Base-by-base conservation (phyloP, 1,140 invertebrate species). In the Bombus pyrosoma region DNA sequence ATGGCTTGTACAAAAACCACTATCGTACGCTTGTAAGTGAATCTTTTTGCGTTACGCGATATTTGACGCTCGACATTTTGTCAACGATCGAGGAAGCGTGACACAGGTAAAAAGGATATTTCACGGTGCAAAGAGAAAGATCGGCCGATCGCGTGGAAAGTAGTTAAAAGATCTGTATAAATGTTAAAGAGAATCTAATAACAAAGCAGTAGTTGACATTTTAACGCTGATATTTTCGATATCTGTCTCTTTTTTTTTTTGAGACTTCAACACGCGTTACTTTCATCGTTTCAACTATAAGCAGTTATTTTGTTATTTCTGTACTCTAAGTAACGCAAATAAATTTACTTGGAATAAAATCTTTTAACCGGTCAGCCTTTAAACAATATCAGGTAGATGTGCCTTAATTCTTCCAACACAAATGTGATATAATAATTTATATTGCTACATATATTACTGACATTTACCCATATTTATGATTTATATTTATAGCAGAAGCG, bases 11-110 rank as follows among this genome's bases (percentile, higher is more conserved):
- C 25, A 53, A 83, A 83, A 83, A 83, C 64, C 43, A 59, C 64
- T 34, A 25, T 5, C n/a, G 15, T 57, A 18, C 22, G 62, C 73
- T 57, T 77, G 43, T 41, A 69, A 83, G 73, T 64, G 62, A 77
- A 83, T 83, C 62, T 53, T 83, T 77, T 83, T 34, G 41, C 34
- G 32, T 13, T 72, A 25, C 68, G n/a, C 28, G 43, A 41, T 41
- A 13, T 81, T 72, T 22, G 43, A 72, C n/a, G 53, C 37, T 22
- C 37, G 81, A 69, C 13, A 69, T 41, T 57, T 41, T 68, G 28
- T 3, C 28, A 34, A 4, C 34, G 74, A 76, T 83, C 47, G 72
- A 28, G 8, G 22, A 57, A 43, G 18, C 22, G 47, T 12, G 68
- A 28, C 43, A 34, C 1, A 18, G 69, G 37, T 12, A 28, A 28